These are phyloP conservation scores for Chinchilla lanigera DNA, from an alignment of 2,113 vertebrate species.

Conservation along the genomic window DNA sequence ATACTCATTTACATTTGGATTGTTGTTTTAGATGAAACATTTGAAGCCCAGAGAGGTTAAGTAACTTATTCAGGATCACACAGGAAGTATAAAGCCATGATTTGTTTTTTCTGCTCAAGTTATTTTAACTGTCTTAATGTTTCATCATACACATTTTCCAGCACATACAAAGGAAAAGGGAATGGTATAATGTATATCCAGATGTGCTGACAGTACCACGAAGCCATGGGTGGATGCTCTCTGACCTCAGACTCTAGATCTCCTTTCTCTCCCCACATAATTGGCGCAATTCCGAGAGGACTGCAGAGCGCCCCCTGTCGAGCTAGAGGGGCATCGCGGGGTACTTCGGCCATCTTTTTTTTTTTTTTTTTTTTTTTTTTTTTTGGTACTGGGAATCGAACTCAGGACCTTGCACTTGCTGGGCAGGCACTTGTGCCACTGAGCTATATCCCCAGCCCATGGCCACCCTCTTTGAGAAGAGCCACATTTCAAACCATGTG, in stretches of 20 bases:
- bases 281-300: neutral
- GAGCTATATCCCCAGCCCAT: no score
- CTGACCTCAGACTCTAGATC: no score
- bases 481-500: neutral
- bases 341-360: no score
- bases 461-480: neutral
- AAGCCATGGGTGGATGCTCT: fast-evolving
- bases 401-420: no score
- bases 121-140: neutral
- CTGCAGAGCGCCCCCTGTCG: neutral
- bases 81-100: neutral
- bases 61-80: neutral
- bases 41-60: slow-evolving; percentile 30
- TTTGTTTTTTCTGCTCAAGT: neutral
- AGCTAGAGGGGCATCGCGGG: fast-evolving
- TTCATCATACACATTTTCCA: neutral
- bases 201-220: neutral
- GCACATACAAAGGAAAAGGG: neutral
- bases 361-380: no score
- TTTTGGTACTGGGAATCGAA: no score
- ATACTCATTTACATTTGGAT: neutral
- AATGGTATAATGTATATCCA: fast-evolving
- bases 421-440: no score
- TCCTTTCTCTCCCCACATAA: neutral
- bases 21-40: neutral